Conservation (phyloP, 2,797 vertebrate species). For the Syncerus caffer region DNA sequence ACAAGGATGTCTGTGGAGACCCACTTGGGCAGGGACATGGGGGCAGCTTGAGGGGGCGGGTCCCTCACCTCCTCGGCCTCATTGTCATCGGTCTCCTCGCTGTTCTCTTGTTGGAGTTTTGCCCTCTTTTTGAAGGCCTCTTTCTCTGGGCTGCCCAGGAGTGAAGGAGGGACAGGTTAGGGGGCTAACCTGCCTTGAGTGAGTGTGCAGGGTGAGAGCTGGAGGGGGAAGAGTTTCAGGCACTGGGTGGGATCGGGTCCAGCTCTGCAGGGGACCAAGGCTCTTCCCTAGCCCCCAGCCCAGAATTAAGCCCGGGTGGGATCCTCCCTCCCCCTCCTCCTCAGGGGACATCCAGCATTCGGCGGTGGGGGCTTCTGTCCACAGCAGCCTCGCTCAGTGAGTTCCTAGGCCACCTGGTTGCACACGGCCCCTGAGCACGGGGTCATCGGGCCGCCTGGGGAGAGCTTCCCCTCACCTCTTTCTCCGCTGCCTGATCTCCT, state of each 20-base stretch:
- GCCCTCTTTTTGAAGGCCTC: constrained; percentile 92
- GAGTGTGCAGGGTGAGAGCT: accelerated
- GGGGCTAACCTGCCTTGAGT: accelerated
- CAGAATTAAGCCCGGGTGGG: neutral
- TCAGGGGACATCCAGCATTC: accelerated
- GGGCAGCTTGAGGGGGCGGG: accelerated
- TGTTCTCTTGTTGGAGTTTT: constrained; percentile 87
- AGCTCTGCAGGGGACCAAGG: neutral
- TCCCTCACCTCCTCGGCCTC: constrained; percentile 87
- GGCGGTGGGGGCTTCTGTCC: neutral
- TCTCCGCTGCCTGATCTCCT: constrained; percentile 91
- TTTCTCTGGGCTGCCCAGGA: constrained; percentile 88
- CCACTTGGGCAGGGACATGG: accelerated
- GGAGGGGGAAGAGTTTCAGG: no score
- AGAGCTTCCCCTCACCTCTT: constrained; percentile 86
- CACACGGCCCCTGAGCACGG: neutral
- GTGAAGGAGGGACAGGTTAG: neutral
- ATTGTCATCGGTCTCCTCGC: constrained; percentile 92
- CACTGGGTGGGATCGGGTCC: neutral
- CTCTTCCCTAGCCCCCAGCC: accelerated
- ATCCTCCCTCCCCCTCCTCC: neutral
- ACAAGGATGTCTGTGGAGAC: accelerated
- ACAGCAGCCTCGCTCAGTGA: neutral
- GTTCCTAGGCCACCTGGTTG: no score
- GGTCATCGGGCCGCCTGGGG: accelerated